A percentile compares a stretch with the other conserved stretches of the same genome.
phyloP scores from a whole-genome alignment of 30 jellyfish, hydroid and myxozoan species.

The Aurelia sp. region DNA sequence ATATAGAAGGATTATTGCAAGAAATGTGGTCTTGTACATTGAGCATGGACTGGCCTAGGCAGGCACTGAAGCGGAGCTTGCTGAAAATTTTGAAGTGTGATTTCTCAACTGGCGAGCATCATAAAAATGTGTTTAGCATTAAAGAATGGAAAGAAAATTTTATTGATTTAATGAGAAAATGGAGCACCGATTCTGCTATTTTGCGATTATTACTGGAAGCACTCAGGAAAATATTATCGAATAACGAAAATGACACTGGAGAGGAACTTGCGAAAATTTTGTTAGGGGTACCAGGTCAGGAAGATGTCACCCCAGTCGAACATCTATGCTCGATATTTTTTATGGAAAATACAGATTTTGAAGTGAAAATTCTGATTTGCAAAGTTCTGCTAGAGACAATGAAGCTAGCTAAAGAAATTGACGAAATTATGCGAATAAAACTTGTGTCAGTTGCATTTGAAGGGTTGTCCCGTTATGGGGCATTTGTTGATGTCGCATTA shows the following conservation, averaged over 20 bases:
- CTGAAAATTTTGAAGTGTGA: background rate
- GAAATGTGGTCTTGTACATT: too few relatives aligned
- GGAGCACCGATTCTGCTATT: slow-evolving; percentile 13
- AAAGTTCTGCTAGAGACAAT: too few relatives aligned
- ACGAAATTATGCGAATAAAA: too few relatives aligned
- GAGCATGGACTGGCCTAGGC: slow-evolving; percentile 49
- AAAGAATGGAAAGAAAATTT: slow-evolving; percentile 13
- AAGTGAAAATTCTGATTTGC: background rate
- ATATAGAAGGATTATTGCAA: too few relatives aligned
- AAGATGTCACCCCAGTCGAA: background rate
- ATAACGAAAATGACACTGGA: background rate
- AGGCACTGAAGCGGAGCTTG: slow-evolving; percentile 21
- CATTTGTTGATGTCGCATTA: too few relatives aligned
- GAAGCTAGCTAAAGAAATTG: too few relatives aligned
- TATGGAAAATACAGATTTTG: slow-evolving; percentile 2
- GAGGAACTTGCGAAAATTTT: slow-evolving; percentile 2
- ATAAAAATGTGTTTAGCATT: background rate
- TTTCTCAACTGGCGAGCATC: too few relatives aligned
- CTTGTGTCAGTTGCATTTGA: too few relatives aligned
- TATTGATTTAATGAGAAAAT: slow-evolving; percentile 2
- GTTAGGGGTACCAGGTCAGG: background rate
- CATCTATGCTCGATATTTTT: background rate
- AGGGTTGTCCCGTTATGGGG: too few relatives aligned
- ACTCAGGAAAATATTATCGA: slow-evolving; percentile 20
- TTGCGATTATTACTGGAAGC: slow-evolving; percentile 19